Conservation (phyloP, 2,113 vertebrate species). For the Pelvicachromis taeniatus region DNA sequence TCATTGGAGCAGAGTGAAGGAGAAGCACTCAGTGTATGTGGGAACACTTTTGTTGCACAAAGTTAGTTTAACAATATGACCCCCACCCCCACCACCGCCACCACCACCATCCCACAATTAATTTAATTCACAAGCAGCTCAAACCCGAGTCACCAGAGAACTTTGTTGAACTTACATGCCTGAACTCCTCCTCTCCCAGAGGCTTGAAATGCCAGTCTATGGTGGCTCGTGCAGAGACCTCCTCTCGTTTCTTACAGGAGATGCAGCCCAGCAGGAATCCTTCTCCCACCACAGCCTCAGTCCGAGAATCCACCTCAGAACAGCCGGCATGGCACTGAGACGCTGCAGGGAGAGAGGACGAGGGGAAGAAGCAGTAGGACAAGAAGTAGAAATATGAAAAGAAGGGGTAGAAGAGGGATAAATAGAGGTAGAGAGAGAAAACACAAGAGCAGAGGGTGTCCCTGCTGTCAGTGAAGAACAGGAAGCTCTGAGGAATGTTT, state of each 20-base stretch:
- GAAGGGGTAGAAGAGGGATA: background rate
- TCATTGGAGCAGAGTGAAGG: background rate
- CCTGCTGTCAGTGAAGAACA: background rate
- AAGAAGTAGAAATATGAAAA: background rate
- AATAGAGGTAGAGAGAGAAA: fast-evolving
- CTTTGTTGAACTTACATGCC: constrained; percentile 52
- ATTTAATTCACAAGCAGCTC: too few species aligned
- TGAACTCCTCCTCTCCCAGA: constrained; percentile 67
- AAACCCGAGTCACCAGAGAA: background rate
- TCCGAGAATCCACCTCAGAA: constrained; percentile 84
- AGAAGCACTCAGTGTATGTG: background rate
- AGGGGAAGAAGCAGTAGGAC: background rate
- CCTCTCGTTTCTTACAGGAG: constrained; percentile 85
- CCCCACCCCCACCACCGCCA: too few species aligned
- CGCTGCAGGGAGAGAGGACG: constrained; percentile 40
- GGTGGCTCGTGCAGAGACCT: constrained; percentile 72
- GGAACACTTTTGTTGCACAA: too few species aligned
- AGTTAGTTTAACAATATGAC: too few species aligned
- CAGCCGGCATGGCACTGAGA: constrained; percentile 73
- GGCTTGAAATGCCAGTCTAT: constrained; percentile 83
- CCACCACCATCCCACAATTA: too few species aligned
- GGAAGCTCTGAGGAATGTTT: background rate
- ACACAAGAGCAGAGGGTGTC: fast-evolving
- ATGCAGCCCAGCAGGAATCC: constrained; percentile 83
- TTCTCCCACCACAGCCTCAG: constrained; percentile 76